These are phyloP conservation scores for Misgurnus mizolepis DNA, from an alignment of 2,113 vertebrate species.

Conservation along the genomic window DNA sequence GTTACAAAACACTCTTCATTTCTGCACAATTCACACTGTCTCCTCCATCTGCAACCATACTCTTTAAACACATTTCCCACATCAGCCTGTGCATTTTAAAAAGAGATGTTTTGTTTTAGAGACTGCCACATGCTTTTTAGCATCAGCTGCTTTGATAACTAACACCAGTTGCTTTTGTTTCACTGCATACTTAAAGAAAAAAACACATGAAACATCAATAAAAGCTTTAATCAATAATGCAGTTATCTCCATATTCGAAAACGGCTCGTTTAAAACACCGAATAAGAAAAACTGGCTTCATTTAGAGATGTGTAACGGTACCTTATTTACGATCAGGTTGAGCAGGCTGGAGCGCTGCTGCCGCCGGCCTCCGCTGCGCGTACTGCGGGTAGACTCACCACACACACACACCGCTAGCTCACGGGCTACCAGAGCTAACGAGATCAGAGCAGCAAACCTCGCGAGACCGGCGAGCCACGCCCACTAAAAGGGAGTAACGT, in stretches of 20 bases:
- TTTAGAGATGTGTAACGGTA: conserved; percentile 14
- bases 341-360: conserved; percentile 36
- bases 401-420: conserved; percentile 6
- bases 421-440: conserved; percentile 4
- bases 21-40: neutral
- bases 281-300: neutral
- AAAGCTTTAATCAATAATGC: neutral
- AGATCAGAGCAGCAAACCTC: neutral
- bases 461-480: neutral
- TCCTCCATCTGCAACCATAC: neutral
- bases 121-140: conserved; percentile 3
- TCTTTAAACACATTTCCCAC: neutral
- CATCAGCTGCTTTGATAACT: conserved; percentile 28
- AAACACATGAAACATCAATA: neutral
- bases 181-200: neutral
- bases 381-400: conserved; percentile 20
- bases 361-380: conserved; percentile 34
- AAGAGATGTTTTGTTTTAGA: neutral
- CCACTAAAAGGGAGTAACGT: neutral
- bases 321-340: conserved; percentile 8
- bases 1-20: conserved; percentile 11
- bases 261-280: neutral
- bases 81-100: neutral
- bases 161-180: conserved; percentile 40
- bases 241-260: neutral